These are phyloP conservation scores for Pyrgilauda ruficollis DNA, from an alignment of 2,113 vertebrate genomes.

Conservation along the genomic window DNA sequence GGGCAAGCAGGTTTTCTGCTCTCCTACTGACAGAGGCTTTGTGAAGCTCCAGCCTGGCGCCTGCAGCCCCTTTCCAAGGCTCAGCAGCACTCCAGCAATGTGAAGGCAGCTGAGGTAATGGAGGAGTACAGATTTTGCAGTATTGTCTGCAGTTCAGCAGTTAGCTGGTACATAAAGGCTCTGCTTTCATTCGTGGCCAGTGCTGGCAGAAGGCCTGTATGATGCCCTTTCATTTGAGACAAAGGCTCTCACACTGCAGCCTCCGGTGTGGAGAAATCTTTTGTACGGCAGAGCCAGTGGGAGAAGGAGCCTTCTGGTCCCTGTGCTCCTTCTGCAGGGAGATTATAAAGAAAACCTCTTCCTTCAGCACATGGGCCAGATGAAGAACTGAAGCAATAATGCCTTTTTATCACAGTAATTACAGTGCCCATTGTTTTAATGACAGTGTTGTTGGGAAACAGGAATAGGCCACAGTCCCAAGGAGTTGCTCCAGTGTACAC, in stretches of 20 bases:
- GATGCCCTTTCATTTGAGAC: constrained; percentile 62
- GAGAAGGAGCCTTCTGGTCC: constrained; percentile 68
- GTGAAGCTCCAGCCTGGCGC: not conserved
- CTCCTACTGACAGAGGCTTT: not conserved
- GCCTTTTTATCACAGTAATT: constrained; percentile 66
- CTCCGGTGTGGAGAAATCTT: constrained; percentile 63
- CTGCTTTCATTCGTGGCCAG: constrained; percentile 55
- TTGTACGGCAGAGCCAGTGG: constrained; percentile 62
- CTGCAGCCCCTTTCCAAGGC: not conserved
- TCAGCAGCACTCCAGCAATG: not conserved
- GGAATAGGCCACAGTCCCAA: constrained; percentile 47
- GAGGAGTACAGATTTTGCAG: constrained; percentile 58
- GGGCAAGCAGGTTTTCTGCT: constrained; percentile 24
- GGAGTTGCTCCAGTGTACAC: constrained; percentile 45
- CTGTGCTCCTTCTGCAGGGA: constrained; percentile 38
- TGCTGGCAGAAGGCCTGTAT: constrained; percentile 66
- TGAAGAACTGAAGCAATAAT: constrained; percentile 57
- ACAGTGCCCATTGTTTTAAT: constrained; percentile 65
- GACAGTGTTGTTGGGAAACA: constrained; percentile 66
- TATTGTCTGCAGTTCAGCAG: constrained; percentile 59
- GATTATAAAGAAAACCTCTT: constrained; percentile 66
- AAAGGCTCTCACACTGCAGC: constrained; percentile 62
- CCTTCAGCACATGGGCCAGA: constrained; percentile 59
- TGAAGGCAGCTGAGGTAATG: constrained; percentile 33
- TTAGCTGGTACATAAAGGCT: constrained; percentile 52